Base-by-base conservation (phyloP, 1,140 invertebrate species). In the Leguminivora glycinivorella region DNA sequence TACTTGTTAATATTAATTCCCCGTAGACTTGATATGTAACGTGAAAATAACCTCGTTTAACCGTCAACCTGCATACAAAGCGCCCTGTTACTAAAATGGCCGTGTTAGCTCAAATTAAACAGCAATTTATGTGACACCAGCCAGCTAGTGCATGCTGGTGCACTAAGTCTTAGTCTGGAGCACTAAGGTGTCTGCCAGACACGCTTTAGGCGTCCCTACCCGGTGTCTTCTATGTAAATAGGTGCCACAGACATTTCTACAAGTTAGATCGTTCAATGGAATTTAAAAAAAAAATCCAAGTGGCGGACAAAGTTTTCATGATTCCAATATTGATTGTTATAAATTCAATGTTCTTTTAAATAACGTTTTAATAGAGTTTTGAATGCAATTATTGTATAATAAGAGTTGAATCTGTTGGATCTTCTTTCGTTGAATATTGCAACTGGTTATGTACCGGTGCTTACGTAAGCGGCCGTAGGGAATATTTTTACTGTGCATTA, bases 101-200 rank as follows among this genome's bases (percentile, higher is more conserved):
- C 19, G 47, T 52, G 47, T 52, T 52, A 52, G 47, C 47, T 52
- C 47, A 52, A 52, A 52, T 52, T 52, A 52, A 52, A 52, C 19
- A 52, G 47, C 47, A 52, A 52, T 52, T 52, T 52, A 52, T 52
- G 47, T 52, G 47, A 19, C 47, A n/a, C 47, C 47, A 14, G 10
- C 43, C 47, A 52, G 19, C 47, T 10, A 19, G 47, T 19, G 47
- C 47, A 52, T 52, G 47, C 19, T 22, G 47, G n/a, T 22, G 47
- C 47, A 52, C 47, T 52, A 52, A 52, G 47, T 52, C 47, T 52
- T 52, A 19, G 6, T 52, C 47, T 22, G 17, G 10, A 52, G 47
- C 47, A 9, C 47, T 52, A 52, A 52, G 47, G 47, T 52, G 47
- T 52, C 47, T 52, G 19, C 17, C 47, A 52, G 47, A 52, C 47